A percentile compares a stretch with the other conserved stretches of the same genome.
phyloP scores from a whole-genome alignment of 2,797 vertebrate genomes.

The Paratrypauchen microcephalus region DNA sequence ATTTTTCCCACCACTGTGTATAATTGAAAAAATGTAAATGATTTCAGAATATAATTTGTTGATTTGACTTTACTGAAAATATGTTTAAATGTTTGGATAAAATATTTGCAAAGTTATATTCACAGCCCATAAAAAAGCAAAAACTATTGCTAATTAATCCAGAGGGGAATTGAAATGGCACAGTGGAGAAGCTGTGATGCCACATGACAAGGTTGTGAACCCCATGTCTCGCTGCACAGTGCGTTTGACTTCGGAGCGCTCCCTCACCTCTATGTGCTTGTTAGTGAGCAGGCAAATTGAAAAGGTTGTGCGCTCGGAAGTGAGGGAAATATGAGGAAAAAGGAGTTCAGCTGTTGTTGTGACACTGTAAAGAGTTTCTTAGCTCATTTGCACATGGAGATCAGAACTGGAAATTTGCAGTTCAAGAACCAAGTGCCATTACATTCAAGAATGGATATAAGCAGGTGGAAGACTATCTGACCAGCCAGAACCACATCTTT shows the following conservation, averaged over 20 bases:
- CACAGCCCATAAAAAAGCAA: slow-evolving; percentile 11
- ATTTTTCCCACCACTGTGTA: too few relatives aligned
- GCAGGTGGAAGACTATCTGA: not conserved
- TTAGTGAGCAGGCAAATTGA: slow-evolving; percentile 54
- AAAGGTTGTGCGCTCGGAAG: slow-evolving; percentile 31
- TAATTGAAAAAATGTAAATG: too few relatives aligned
- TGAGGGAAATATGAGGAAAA: slow-evolving; percentile 13
- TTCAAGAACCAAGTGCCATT: not conserved
- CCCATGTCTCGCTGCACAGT: slow-evolving; percentile 49
- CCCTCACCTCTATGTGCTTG: slow-evolving; percentile 60
- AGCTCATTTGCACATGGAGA: slow-evolving; percentile 31
- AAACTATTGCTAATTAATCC: slow-evolving; percentile 28
- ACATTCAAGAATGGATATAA: not conserved
- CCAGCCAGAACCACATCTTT: too few relatives aligned
- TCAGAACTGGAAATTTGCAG: slow-evolving; percentile 3
- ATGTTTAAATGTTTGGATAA: too few relatives aligned
- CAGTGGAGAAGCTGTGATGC: slow-evolving; percentile 41
- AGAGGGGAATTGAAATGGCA: slow-evolving; percentile 14
- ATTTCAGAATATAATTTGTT: not conserved
- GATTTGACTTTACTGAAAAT: not conserved
- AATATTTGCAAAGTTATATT: not conserved
- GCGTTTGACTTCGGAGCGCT: slow-evolving; percentile 66
- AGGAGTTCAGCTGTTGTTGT: slow-evolving; percentile 23
- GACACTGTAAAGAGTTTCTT: slow-evolving; percentile 35
- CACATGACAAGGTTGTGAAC: slow-evolving; percentile 69